Conservation (phyloP, 2,888 invertebrate genomes). For the Eristalinus sepulchralis region DNA sequence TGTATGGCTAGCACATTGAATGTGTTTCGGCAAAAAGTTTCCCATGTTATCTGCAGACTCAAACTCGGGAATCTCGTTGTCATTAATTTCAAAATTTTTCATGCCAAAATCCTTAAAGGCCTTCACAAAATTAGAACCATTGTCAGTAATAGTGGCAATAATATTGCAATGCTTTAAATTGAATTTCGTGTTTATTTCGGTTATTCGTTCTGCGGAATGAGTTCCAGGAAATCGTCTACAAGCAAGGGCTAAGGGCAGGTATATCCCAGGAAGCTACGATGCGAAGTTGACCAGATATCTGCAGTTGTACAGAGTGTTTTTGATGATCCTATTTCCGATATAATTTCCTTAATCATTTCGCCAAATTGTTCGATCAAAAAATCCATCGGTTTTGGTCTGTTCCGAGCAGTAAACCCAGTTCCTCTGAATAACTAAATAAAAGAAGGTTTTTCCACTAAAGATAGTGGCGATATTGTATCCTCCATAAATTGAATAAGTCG, state of each 20-base stretch:
- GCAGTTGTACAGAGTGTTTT: constrained; percentile 37
- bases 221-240: constrained; percentile 38
- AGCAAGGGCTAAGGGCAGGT: constrained; percentile 48
- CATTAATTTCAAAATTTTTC: constrained; percentile 34
- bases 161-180: constrained; percentile 33
- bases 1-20: no score
- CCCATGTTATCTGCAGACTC: neutral
- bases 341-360: no score
- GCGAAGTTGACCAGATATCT: constrained; percentile 42
- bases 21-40: no score
- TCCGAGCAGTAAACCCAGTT: neutral
- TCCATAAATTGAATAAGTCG: neutral
- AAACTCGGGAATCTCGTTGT: constrained; percentile 18
- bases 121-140: no score
- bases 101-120: constrained; percentile 42
- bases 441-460: neutral
- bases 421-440: neutral
- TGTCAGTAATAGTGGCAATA: constrained; percentile 39
- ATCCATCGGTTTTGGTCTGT: neutral
- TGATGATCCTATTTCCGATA: no score
- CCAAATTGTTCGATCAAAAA: neutral
- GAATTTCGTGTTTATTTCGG: constrained; percentile 37
- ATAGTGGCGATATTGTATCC: neutral
- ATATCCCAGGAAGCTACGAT: constrained; percentile 49
- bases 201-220: constrained; percentile 31